phyloP scores from a whole-genome alignment of 1,140 invertebrate species.

The Tetramorium parvispinum region DNA sequence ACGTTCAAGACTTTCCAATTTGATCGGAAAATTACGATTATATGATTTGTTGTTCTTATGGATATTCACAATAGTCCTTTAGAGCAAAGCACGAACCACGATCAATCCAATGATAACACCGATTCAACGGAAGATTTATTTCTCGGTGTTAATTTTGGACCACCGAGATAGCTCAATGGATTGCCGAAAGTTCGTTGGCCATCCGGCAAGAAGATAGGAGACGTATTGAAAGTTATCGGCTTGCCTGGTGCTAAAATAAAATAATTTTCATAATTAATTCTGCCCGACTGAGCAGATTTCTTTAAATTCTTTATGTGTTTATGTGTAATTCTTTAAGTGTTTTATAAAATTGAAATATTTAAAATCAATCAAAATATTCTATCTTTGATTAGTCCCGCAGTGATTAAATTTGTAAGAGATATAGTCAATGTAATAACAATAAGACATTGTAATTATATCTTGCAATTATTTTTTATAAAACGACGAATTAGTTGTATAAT shows the following conservation, averaged over 20 bases:
- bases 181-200: constrained; percentile 88
- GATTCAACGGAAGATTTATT: constrained; percentile 89
- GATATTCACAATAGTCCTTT: not conserved
- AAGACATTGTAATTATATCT: not conserved
- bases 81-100: not conserved
- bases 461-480: not conserved
- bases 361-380: not conserved
- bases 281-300: not conserved
- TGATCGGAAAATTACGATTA: not conserved
- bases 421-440: not conserved
- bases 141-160: constrained; percentile 86
- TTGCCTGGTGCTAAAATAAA: constrained; percentile 73
- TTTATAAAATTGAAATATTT: not conserved
- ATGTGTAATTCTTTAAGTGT: not conserved
- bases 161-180: constrained; percentile 91
- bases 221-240: constrained; percentile 73
- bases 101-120: constrained; percentile 89
- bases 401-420: not conserved
- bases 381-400: not conserved
- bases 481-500: not conserved
- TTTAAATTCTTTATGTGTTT: not conserved
- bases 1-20: constrained; percentile 25
- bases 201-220: constrained; percentile 86
- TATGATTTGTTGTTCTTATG: not conserved
- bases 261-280: constrained; percentile 25